Base-by-base conservation (phyloP, 2,797 vertebrate genomes). In the Orestias chungarensis region DNA sequence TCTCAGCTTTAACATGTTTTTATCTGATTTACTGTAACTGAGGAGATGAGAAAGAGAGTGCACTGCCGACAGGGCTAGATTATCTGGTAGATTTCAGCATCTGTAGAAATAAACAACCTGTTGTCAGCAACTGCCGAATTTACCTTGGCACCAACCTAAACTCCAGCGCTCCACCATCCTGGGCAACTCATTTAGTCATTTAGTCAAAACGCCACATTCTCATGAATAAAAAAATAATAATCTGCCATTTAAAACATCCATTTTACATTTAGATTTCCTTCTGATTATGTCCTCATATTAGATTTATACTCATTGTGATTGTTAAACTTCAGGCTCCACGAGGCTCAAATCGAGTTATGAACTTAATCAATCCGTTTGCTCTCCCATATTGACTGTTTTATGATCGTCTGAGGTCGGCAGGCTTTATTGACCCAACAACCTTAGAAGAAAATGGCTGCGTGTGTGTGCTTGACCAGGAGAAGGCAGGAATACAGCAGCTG, bases 341-440 rank as follows among this genome's bases (percentile, higher is more conserved):
- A 83, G 29, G 84, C 87, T 92, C 84, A 89, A 93, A 94, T 93
- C 84, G 83, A 92, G 89, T 93, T 93, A 92, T 87, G 88, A 92
- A 93, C 86, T 90, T 93, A 92, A 94, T 93, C 92, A 93, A 92
- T 91, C 86, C 65, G 55, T 64, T 52, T 64, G 72, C 84, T 90
- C 85, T 74, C 76, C 85, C 25, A 71, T 83, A 85, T 82, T 89
- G 91, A 94, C 88, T 77, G 81, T 86, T 93, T 94, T 94, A 94
- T 93, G 93, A 94, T 93, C 87, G 86, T 85, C 76, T 71, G 79
- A 91, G 93, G 94, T 94, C 88, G 79, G 66, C 75, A 47, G 83
- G 87, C 90, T 92, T 93, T 91, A 93, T 94, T 94, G 92, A 94
- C 91, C 92, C 66, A 75, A 84, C 92, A 92, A 92, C 92, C 92